A percentile compares a stretch with the other conserved stretches of the same genome.
Evolutionary conservation across 2,888 invertebrate genomes (phyloP).

Genomic region (Vanessa cardui): DNA sequence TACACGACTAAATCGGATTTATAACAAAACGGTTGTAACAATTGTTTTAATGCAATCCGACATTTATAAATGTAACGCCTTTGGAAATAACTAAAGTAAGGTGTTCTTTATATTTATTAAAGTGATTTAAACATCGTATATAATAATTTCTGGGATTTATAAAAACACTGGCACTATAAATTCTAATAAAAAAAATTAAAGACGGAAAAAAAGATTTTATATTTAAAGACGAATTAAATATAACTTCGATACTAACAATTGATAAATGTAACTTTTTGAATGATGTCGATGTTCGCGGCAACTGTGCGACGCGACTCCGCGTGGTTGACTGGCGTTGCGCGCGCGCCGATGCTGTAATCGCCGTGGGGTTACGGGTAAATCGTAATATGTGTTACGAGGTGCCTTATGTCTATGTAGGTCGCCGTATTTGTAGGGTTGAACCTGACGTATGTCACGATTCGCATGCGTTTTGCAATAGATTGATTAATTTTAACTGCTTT

Average conservation of each 20-base stretch:
- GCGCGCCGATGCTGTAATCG: constrained; percentile 46
- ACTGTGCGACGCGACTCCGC: constrained; percentile 73
- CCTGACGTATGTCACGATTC: constrained; percentile 40
- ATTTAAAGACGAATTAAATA: neutral
- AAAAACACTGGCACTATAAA: neutral
- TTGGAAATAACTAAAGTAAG: neutral
- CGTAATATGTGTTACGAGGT: constrained; percentile 70
- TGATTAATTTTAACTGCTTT: constrained; percentile 20
- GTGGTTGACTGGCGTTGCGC: constrained; percentile 66
- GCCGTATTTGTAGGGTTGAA: constrained; percentile 47
- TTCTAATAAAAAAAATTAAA: neutral
- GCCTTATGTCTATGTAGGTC: constrained; percentile 69
- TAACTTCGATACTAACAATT: constrained; percentile 20
- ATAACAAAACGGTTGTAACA: constrained; percentile 23
- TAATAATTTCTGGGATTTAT: neutral
- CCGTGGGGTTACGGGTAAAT: constrained; percentile 58
- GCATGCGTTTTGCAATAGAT: constrained; percentile 31
- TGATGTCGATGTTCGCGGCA: constrained; percentile 51
- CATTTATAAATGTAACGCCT: neutral
- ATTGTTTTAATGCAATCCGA: neutral
- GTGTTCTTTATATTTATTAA: neutral
- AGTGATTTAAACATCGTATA: neutral
- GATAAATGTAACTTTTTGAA: constrained; percentile 6
- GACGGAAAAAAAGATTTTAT: neutral
- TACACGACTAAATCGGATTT: constrained; percentile 50